These are phyloP conservation scores for Sycophila texana DNA, from an alignment of 2,888 invertebrate genomes.

Conservation along the genomic window DNA sequence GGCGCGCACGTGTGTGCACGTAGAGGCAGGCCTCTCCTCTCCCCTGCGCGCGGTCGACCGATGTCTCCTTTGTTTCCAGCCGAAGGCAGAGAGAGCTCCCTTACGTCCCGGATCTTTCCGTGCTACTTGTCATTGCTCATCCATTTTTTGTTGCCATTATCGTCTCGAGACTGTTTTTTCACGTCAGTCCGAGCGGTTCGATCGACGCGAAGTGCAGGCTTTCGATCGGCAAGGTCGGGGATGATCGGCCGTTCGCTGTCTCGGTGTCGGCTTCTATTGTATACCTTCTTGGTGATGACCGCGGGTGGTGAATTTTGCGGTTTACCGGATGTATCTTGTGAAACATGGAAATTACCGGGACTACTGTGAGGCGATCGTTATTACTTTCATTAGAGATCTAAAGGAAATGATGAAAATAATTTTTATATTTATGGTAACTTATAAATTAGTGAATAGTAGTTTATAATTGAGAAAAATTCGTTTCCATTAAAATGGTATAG, in stretches of 20 bases:
- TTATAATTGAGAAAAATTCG: too few relatives aligned
- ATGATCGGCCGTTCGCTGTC: too few relatives aligned
- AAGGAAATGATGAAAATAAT: too few relatives aligned
- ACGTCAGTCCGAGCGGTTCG: neutral
- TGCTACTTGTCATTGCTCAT: too few relatives aligned
- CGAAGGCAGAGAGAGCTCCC: neutral
- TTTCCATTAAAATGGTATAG: too few relatives aligned
- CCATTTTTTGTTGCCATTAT: neutral
- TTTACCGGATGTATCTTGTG: neutral
- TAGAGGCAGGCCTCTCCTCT: neutral
- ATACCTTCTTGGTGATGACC: neutral
- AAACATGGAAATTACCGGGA: neutral
- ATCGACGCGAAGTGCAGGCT: neutral
- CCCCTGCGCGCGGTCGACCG: neutral
- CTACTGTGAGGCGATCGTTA: neutral
- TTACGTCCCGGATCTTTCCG: neutral
- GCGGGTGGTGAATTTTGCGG: neutral
- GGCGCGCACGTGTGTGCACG: neutral
- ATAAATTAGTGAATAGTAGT: too few relatives aligned
- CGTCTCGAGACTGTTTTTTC: neutral
- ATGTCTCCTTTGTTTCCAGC: neutral
- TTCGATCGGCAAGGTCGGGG: too few relatives aligned
- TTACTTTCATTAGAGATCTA: neutral
- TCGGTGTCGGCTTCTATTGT: too few relatives aligned
- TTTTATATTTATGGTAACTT: too few relatives aligned